Conservation (phyloP, 2,113 vertebrate genomes). For the Pionites leucogaster region DNA sequence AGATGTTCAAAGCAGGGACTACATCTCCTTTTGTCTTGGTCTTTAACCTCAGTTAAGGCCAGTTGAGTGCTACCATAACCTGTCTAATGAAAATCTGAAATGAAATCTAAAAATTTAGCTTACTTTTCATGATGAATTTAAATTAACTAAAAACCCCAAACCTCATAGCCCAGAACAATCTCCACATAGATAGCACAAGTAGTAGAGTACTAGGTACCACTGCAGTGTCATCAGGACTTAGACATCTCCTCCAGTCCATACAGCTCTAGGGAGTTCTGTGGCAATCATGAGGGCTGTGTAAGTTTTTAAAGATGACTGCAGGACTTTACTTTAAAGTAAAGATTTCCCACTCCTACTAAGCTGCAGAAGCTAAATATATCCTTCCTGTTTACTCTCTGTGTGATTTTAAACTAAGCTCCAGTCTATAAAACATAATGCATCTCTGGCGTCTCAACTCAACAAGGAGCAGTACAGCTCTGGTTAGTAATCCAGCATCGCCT, state of each 20-base stretch:
- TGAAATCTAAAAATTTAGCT: neutral
- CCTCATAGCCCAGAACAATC: neutral
- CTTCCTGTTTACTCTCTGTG: constrained; percentile 62
- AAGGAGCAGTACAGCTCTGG: neutral
- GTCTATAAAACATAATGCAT: constrained; percentile 16
- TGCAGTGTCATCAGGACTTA: neutral
- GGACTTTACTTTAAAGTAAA: neutral
- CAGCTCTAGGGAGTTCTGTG: neutral
- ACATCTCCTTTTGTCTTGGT: neutral
- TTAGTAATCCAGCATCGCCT: neutral
- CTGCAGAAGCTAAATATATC: constrained; percentile 56
- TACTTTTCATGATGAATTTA: neutral
- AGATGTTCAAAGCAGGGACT: neutral
- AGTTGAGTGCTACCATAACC: neutral
- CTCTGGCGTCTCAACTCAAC: neutral
- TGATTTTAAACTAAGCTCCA: constrained; percentile 39
- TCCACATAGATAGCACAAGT: neutral
- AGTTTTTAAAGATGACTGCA: neutral
- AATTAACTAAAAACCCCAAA: neutral
- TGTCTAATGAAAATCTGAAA: neutral
- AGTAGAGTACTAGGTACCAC: neutral
- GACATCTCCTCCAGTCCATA: neutral
- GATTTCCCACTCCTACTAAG: constrained; percentile 3
- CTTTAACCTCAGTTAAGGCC: neutral
- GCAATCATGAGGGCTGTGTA: neutral